Base-by-base conservation (phyloP, 1,140 invertebrate species). In the Elymnias hypermnestra region DNA sequence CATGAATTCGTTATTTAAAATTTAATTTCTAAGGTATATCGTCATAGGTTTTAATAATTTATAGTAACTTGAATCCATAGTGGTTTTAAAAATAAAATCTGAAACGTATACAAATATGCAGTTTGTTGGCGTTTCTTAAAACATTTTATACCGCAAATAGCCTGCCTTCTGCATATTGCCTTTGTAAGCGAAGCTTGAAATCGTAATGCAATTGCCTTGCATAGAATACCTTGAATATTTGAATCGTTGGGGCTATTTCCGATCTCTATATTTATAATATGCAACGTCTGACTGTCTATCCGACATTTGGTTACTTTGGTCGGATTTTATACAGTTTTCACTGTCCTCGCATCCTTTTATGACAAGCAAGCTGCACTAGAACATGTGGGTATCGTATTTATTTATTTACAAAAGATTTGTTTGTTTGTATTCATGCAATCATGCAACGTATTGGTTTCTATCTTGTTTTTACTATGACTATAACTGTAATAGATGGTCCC, bases 131-230 rank as follows among this genome's bases (percentile, higher is more conserved):
- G 8, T 47, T 47, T 48, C 46, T 48, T 40, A 48, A 29, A 41
- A 25, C 37, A 29, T 41, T 40, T 35, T 29, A 23, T 40, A 48
- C 46, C 38, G 22, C 37, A 41, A 48, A 48, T 48, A 48, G 38
- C 38, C 35, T 36, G 37, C 37, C 31, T 41, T 48, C 28, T 48
- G 38, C 26, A 48, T 48, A 48, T 25, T 48, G 46, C 46, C 21
- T 41, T 35, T 41, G 46, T 47, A 48, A 41, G 26, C 28, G 36
- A 47, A 47, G 18, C 28, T 39, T 40, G 38, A 40, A 40, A 40
- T 40, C 38, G 38, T 40, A 40, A 31, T 33, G 36, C 36, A 14
- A 39, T 39, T 47, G 44, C 36, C 36, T 26, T 9, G 18, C 19
- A 25, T 19, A 47, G 36, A 29, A 46, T 46, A 46, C 44, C 36